Evolutionary conservation across 2,113 vertebrate species (phyloP).

Genomic region (Dicentrarchus labrax): DNA sequence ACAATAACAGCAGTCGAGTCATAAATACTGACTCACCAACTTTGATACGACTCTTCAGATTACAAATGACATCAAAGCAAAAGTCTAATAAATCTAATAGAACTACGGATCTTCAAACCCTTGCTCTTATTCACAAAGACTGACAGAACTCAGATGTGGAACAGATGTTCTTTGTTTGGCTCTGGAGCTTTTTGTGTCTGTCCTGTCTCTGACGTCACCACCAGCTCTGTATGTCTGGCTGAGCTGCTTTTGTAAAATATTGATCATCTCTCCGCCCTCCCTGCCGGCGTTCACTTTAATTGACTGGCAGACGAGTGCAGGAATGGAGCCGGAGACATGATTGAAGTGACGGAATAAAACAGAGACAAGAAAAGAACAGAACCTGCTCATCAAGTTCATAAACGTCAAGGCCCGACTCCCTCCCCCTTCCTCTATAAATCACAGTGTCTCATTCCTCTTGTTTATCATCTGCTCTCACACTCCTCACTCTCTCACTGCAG

Average conservation of each 20-base stretch:
- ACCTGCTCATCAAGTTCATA: conserved; percentile 67
- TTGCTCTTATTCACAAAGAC: neutral
- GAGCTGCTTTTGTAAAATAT: conserved; percentile 59
- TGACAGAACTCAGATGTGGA: neutral
- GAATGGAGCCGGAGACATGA: conserved; percentile 11
- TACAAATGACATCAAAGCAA: neutral
- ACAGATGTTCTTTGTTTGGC: conserved; percentile 5
- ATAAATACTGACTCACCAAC: neutral
- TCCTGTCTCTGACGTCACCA: conserved; percentile 19
- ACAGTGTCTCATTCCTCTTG: conserved; percentile 28
- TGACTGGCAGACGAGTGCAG: conserved; percentile 49
- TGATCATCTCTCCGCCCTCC: conserved; percentile 42
- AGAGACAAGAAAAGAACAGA: conserved; percentile 47
- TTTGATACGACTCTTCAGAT: neutral
- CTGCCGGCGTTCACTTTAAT: conserved; percentile 41
- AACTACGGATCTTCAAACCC: neutral
- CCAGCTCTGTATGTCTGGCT: conserved; percentile 22
- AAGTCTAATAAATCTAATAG: neutral
- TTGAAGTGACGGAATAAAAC: conserved; percentile 56
- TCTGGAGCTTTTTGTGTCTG: conserved; percentile 2
- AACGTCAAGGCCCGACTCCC: conserved; percentile 49
- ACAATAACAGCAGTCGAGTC: neutral
- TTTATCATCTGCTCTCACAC: conserved; percentile 52
- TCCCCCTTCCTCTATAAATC: conserved; percentile 52
- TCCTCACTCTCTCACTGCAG: neutral